Percentiles rank a stretch among this genome's conserved stretches.
Evolutionary conservation across 2,888 invertebrate genomes (phyloP).

Genomic region (Dinocampus coccinellae): DNA sequence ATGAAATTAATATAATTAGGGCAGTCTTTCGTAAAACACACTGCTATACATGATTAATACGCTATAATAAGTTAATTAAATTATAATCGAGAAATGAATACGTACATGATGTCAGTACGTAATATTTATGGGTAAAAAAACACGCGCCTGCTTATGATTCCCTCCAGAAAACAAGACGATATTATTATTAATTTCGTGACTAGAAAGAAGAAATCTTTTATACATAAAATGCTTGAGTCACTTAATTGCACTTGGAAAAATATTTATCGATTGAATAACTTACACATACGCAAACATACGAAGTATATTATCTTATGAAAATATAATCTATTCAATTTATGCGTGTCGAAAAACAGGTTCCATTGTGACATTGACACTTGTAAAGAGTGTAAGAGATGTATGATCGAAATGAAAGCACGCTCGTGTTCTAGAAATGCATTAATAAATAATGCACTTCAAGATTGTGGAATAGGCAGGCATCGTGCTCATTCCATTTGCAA

Average conservation of each 20-base stretch:
- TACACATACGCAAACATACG: not conserved
- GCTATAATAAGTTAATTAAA: not conserved
- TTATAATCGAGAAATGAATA: not conserved
- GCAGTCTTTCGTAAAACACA: constrained; percentile 8
- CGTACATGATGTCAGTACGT: not conserved
- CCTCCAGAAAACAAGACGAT: constrained; percentile 6
- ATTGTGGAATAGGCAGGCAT: constrained; percentile 28
- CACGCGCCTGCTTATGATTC: constrained; percentile 13
- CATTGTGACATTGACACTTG: not conserved
- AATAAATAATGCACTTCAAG: not conserved
- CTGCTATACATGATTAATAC: not conserved
- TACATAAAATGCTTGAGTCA: constrained; percentile 5
- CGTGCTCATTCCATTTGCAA: constrained; percentile 44
- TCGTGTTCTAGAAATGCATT: not conserved
- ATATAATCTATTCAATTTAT: not conserved
- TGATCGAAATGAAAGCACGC: not conserved
- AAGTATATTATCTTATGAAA: not conserved
- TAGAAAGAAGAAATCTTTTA: not conserved
- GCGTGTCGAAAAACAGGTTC: constrained; percentile 1
- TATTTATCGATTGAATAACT: not conserved
- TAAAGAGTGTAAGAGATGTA: not conserved
- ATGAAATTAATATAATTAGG: constrained; percentile 50
- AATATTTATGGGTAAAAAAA: not conserved
- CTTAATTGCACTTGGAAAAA: constrained; percentile 6
- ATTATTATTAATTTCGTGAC: not conserved